A percentile compares a stretch with the other conserved stretches of the same genome.
Evolutionary conservation across 2,888 invertebrate species (phyloP).

Genomic region (Papilio demoleus): DNA sequence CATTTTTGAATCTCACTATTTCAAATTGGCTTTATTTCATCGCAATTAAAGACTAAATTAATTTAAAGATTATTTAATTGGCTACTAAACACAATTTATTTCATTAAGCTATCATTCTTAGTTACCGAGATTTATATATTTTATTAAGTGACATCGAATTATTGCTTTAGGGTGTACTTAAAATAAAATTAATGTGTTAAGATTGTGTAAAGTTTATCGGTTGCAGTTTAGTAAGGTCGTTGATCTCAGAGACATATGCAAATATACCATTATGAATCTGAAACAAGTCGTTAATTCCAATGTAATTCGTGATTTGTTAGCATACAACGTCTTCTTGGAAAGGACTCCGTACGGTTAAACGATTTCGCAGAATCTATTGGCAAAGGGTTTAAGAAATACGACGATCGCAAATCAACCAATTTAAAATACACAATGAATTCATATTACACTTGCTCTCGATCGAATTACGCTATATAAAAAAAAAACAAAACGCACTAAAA

Average conservation of each 20-base stretch:
- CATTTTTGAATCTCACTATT: no score
- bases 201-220: not conserved
- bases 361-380: slow-evolving; percentile 46
- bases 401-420: not conserved
- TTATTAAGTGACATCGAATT: no score
- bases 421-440: not conserved
- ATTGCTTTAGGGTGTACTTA: no score
- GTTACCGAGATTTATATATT: no score
- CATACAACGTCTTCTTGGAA: slow-evolving; percentile 46
- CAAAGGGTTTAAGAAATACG: slow-evolving; percentile 37
- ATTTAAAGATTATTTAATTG: no score
- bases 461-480: no score
- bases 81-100: no score
- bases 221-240: slow-evolving; percentile 21
- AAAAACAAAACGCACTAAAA: no score
- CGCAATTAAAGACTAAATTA: no score
- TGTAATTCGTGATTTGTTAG: slow-evolving; percentile 46
- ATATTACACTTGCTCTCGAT: no score
- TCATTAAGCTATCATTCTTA: no score
- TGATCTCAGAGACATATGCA: slow-evolving; percentile 28
- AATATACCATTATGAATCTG: slow-evolving; percentile 38
- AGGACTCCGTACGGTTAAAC: slow-evolving; percentile 27
- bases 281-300: slow-evolving; percentile 44
- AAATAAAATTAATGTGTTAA: slow-evolving; percentile 9
- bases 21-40: no score